Percentiles rank a stretch among this genome's conserved stretches.
These are phyloP conservation scores for Campoplex capitator DNA, from an alignment of 2,888 invertebrate genomes.

Conservation along the genomic window DNA sequence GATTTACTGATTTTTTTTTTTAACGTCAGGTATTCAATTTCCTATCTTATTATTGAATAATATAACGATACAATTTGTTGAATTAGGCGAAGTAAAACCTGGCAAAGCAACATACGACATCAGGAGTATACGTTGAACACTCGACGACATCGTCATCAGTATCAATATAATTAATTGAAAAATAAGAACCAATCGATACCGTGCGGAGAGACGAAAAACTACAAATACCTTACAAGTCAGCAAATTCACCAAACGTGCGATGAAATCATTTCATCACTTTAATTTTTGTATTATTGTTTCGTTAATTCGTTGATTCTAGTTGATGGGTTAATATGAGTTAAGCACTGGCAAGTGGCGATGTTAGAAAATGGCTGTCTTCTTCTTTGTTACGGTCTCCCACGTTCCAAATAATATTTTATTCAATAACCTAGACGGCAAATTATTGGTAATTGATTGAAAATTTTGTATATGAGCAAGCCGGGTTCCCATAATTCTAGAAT, in stretches of 20 bases:
- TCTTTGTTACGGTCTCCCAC: too few relatives aligned
- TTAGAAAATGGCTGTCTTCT: too few relatives aligned
- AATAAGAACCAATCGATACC: not conserved
- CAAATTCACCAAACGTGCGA: not conserved
- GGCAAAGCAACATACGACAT: slow-evolving; percentile 81
- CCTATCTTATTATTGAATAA: slow-evolving; percentile 44
- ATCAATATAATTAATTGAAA: slow-evolving; percentile 65
- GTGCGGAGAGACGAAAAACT: not conserved
- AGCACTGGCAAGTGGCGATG: too few relatives aligned
- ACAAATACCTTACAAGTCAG: not conserved
- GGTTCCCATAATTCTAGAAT: too few relatives aligned
- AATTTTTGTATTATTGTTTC: not conserved
- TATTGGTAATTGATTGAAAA: too few relatives aligned
- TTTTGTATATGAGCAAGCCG: too few relatives aligned
- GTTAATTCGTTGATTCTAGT: slow-evolving; percentile 23
- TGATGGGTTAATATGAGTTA: not conserved
- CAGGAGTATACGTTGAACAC: slow-evolving; percentile 76
- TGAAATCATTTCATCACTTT: slow-evolving; percentile 11
- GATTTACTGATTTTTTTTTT: too few relatives aligned
- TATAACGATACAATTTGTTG: slow-evolving; percentile 67
- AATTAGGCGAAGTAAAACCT: slow-evolving; percentile 82
- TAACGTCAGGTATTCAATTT: not conserved
- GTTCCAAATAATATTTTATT: too few relatives aligned
- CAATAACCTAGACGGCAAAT: too few relatives aligned
- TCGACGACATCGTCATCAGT: slow-evolving; percentile 80